Conservation (phyloP, 2,888 invertebrate species). For the Papilio demoleus region DNA sequence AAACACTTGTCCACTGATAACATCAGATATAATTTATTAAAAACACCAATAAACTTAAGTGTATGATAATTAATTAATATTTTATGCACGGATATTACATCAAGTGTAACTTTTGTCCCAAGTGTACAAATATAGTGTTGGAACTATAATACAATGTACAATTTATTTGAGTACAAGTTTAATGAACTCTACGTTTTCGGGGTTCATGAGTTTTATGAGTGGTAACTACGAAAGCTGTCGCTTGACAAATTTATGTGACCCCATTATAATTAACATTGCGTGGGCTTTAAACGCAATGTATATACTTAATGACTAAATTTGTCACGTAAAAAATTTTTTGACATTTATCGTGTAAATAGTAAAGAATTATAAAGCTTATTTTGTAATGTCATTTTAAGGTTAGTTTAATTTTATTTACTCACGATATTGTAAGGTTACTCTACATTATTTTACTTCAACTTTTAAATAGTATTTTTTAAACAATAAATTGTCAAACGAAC, state of each 20-base stretch:
- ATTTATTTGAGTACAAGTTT: slow-evolving; percentile 32
- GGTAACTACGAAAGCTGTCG: slow-evolving; percentile 37
- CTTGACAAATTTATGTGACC: slow-evolving; percentile 45
- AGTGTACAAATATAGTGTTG: not conserved
- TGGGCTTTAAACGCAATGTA: slow-evolving; percentile 42
- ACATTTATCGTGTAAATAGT: slow-evolving; percentile 31
- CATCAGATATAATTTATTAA: slow-evolving; percentile 29
- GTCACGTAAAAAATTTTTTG: slow-evolving; percentile 35
- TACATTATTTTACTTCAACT: not conserved
- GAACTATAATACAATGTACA: too few species aligned
- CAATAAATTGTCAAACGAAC: too few species aligned
- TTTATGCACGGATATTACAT: slow-evolving; percentile 23
- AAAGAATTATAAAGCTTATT: slow-evolving; percentile 4
- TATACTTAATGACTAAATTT: slow-evolving; percentile 40
- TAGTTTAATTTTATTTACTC: slow-evolving; percentile 12
- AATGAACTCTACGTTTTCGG: slow-evolving; percentile 32
- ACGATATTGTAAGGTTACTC: slow-evolving; percentile 6
- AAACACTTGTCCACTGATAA: not conserved
- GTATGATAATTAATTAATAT: slow-evolving; percentile 27
- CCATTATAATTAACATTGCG: slow-evolving; percentile 42
- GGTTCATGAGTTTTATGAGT: slow-evolving; percentile 36
- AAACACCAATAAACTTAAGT: slow-evolving; percentile 24
- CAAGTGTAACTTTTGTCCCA: slow-evolving; percentile 13
- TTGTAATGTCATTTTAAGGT: slow-evolving; percentile 18
- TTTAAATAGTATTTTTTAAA: not conserved